Conservation (phyloP, 2,888 invertebrate species). For the Orthosia gothica region DNA sequence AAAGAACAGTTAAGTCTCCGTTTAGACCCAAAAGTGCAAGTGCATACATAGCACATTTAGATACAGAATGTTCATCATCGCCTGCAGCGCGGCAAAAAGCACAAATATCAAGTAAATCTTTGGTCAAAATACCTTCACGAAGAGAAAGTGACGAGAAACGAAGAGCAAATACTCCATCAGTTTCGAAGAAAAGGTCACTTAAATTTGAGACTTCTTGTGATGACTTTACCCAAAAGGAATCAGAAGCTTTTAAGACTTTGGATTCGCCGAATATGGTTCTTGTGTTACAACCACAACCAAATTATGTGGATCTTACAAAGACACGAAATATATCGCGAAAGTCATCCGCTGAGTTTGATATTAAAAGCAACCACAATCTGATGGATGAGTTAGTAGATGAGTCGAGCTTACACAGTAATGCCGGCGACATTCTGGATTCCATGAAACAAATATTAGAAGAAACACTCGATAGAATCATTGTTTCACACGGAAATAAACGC, state of each 20-base stretch:
- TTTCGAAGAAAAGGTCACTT: constrained; percentile 65
- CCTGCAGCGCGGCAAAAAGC: constrained; percentile 70
- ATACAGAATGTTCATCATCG: constrained; percentile 68
- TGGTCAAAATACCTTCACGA: constrained; percentile 68
- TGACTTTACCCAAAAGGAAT: constrained; percentile 30
- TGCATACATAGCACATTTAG: constrained; percentile 76
- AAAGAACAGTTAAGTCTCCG: constrained; percentile 66
- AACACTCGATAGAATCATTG: constrained; percentile 73
- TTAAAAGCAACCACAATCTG: constrained; percentile 61
- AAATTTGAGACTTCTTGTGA: constrained; percentile 64
- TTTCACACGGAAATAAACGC: constrained; percentile 46
- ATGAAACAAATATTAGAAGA: constrained; percentile 79
- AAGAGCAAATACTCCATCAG: constrained; percentile 59
- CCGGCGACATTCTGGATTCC: constrained; percentile 58
- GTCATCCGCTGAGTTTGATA: constrained; percentile 11
- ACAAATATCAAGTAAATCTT: constrained; percentile 71
- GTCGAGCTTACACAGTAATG: constrained; percentile 56
- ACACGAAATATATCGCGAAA: constrained; percentile 23
- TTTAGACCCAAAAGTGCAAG: constrained; percentile 76
- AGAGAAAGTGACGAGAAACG: constrained; percentile 65
- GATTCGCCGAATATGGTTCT: constrained; percentile 70
- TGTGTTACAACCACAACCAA: constrained; percentile 64
- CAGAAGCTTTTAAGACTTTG: constrained; percentile 39
- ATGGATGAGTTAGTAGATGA: constrained; percentile 66
- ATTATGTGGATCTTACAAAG: constrained; percentile 30